Conservation (phyloP, 2,113 vertebrate species). For the Capreolus pygargus region DNA sequence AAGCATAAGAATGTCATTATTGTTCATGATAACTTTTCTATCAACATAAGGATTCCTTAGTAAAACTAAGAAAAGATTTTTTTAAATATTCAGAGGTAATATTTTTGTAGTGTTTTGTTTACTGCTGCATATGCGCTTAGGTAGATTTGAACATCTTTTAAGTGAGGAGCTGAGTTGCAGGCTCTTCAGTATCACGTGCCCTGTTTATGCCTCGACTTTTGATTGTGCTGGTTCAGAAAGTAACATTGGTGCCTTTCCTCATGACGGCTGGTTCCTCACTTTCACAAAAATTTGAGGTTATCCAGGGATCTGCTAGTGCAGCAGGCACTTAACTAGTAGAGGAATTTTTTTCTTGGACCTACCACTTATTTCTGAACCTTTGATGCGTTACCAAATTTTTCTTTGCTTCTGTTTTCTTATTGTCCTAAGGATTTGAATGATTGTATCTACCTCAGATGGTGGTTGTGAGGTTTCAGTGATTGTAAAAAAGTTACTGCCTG, state of each 20-base stretch:
- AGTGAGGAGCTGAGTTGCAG: not conserved
- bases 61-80: not conserved
- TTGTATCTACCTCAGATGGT: not conserved
- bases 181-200: not conserved
- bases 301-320: not conserved
- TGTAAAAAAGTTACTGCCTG: not conserved
- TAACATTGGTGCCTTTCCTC: no score
- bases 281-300: not conserved
- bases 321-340: accelerated
- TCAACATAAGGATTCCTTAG: not conserved
- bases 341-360: not conserved
- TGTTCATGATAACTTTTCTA: not conserved
- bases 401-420: not conserved
- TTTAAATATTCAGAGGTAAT: not conserved
- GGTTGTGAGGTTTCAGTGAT: not conserved
- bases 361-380: not conserved
- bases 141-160: not conserved
- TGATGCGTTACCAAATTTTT: not conserved
- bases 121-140: no score
- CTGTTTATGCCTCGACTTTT: accelerated
- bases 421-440: not conserved
- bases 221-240: not conserved
- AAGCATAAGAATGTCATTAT: not conserved
- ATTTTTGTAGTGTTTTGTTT: not conserved
- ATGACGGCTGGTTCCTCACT: not conserved